Conservation (phyloP, 2,888 invertebrate species). For the Aphelenchoides bicaudatus region DNA sequence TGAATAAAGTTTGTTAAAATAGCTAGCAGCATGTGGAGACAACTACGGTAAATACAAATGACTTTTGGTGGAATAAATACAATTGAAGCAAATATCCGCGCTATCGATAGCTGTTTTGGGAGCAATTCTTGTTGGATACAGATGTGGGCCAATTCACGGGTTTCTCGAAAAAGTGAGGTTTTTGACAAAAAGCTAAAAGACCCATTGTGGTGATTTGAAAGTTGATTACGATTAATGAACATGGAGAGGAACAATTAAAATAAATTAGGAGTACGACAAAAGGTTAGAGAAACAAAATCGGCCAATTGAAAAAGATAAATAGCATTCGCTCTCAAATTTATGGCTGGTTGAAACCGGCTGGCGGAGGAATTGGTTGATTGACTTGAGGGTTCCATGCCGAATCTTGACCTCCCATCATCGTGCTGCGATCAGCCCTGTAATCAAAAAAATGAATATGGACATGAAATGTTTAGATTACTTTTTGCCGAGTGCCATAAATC, state of each 20-base stretch:
- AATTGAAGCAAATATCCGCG: too few species aligned
- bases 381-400: conserved; percentile 55
- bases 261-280: not conserved
- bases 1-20: too few species aligned
- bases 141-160: not conserved
- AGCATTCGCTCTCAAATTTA: too few species aligned
- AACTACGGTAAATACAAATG: too few species aligned
- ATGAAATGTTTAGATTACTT: conserved; percentile 70
- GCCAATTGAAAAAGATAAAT: not conserved
- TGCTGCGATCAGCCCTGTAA: conserved; percentile 53
- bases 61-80: too few species aligned
- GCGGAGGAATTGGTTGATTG: conserved; percentile 30
- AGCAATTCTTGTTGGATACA: too few species aligned
- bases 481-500: conserved; percentile 88
- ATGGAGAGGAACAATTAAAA: not conserved
- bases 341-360: conserved; percentile 33
- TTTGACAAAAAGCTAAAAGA: not conserved
- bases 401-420: conserved; percentile 57
- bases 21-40: too few species aligned
- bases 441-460: conserved; percentile 6
- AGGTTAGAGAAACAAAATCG: not conserved
- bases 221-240: too few species aligned
- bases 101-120: too few species aligned
- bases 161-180: not conserved
- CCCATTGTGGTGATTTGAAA: not conserved